These are phyloP conservation scores for Himalopsyche japonica DNA, from an alignment of 2,888 invertebrate species.

Conservation along the genomic window DNA sequence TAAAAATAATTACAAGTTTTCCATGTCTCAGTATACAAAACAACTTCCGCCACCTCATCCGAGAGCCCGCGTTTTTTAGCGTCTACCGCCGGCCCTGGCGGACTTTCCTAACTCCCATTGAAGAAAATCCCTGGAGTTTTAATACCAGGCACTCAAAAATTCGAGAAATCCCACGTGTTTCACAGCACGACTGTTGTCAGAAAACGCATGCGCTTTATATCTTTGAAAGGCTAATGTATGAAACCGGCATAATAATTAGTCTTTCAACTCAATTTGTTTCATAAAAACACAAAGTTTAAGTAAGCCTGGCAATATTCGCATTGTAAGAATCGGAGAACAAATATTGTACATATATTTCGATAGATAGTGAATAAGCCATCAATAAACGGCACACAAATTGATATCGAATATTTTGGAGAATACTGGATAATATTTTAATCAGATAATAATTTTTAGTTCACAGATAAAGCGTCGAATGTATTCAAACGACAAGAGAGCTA, in stretches of 20 bases:
- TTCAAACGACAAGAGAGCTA: neutral
- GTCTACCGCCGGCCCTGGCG: constrained; percentile 5
- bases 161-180: constrained; percentile 10
- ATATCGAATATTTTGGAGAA: neutral
- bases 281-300: no score
- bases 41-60: no score
- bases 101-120: constrained; percentile 12
- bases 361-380: no score
- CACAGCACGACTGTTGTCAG: neutral
- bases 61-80: no score
- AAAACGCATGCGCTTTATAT: neutral
- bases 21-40: no score
- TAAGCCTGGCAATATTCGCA: no score
- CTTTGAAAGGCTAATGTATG: neutral
- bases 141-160: neutral
- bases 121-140: neutral
- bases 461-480: constrained; percentile 16
- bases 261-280: no score
- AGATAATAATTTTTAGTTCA: constrained; percentile 2
- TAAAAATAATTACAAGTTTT: no score
- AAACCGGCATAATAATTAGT: no score
- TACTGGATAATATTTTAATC: neutral
- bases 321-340: no score
- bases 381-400: neutral
- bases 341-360: no score